These are phyloP conservation scores for Taenioides sp. DNA, from an alignment of 2,797 vertebrate species.

Conservation along the genomic window DNA sequence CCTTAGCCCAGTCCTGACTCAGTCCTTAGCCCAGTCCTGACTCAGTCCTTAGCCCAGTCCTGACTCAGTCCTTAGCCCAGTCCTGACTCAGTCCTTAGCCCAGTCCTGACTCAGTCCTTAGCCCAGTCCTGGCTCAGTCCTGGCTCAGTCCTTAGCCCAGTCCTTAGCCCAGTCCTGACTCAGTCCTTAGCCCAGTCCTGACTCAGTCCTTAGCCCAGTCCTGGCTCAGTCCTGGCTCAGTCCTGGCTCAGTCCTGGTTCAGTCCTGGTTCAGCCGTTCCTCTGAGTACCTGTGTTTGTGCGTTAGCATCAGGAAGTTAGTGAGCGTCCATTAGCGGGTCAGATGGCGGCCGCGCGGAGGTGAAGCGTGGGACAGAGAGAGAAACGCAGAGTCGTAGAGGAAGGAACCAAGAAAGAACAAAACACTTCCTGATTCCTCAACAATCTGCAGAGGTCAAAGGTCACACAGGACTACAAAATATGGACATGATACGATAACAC, in stretches of 20 bases:
- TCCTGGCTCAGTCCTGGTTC: background rate
- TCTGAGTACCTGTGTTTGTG: constrained; percentile 19
- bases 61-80: too few species aligned
- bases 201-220: too few species aligned
- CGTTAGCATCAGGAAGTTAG: constrained; percentile 37
- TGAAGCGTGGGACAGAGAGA: constrained; percentile 49
- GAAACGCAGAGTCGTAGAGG: background rate
- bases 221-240: too few species aligned
- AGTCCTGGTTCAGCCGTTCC: background rate
- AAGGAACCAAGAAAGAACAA: constrained; percentile 21
- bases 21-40: too few species aligned
- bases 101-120: background rate
- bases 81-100: background rate
- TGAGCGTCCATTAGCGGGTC: constrained; percentile 59
- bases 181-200: too few species aligned
- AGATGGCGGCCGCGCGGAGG: constrained; percentile 51
- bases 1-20: too few species aligned
- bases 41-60: too few species aligned
- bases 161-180: background rate
- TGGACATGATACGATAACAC: background rate
- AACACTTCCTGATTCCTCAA: constrained; percentile 12
- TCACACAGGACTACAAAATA: background rate
- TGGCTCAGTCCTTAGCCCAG: too few species aligned
- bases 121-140: too few species aligned
- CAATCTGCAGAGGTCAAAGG: background rate